A percentile compares a stretch with the other conserved stretches of the same genome.
These are phyloP conservation scores for Phymatocera aterrima DNA, from an alignment of 2,888 invertebrate species.

Conservation along the genomic window DNA sequence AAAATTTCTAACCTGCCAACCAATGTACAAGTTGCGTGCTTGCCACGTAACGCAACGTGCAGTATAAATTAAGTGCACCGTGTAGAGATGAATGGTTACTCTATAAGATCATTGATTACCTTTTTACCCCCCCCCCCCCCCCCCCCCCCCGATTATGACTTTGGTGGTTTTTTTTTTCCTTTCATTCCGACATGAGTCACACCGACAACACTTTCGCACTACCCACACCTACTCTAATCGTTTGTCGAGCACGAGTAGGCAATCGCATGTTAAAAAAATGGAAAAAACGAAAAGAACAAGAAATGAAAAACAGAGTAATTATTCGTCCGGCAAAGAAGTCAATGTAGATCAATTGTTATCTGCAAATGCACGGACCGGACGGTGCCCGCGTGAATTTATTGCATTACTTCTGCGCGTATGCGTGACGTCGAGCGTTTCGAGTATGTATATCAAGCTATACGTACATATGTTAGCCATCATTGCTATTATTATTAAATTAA, in stretches of 20 bases:
- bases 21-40: neutral
- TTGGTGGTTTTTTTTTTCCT: no score
- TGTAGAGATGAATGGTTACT: neutral
- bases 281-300: neutral
- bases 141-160: no score
- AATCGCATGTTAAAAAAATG: neutral
- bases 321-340: neutral
- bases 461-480: constrained; percentile 39
- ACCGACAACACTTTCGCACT: no score
- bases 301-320: neutral
- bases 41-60: constrained; percentile 9
- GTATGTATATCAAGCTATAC: neutral
- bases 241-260: no score
- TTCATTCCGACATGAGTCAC: no score
- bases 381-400: constrained; percentile 23
- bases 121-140: neutral
- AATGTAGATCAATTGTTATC: constrained; percentile 35
- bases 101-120: neutral
- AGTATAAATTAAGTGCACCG: constrained; percentile 50
- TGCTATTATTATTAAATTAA: constrained; percentile 58
- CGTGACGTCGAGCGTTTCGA: constrained; percentile 24
- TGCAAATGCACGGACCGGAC: constrained; percentile 27
- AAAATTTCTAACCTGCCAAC: constrained; percentile 29
- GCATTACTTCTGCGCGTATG: constrained; percentile 35
- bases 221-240: no score